phyloP scores from a whole-genome alignment of 2,797 vertebrate species.

The Brotula barbata region DNA sequence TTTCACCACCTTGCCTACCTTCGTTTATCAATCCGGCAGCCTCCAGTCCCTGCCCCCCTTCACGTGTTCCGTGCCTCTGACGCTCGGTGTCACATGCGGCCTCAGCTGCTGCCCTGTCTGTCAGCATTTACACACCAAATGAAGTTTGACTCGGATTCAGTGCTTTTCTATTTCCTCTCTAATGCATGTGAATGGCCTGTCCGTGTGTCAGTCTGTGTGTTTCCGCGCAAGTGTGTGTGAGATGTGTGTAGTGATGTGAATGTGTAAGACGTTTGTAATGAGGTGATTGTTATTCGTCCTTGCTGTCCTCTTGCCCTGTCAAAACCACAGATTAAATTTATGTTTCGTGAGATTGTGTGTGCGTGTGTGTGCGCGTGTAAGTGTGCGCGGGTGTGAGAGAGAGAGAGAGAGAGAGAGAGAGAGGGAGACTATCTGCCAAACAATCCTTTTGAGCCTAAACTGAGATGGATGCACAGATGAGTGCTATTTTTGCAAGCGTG shows the following conservation, averaged over 20 bases:
- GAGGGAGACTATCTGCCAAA: conserved; percentile 43
- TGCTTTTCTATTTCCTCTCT: conserved; percentile 44
- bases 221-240: conserved; percentile 5
- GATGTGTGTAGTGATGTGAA: conserved; percentile 12
- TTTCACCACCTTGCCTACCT: conserved; percentile 5
- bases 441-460: conserved; percentile 54
- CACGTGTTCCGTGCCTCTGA: conserved; percentile 3
- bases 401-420: conserved; percentile 10
- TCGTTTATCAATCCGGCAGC: conserved; percentile 3
- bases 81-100: conserved; percentile 27
- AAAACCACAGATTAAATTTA: conserved; percentile 71
- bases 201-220: conserved; percentile 16
- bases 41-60: neutral
- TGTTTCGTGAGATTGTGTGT: conserved; percentile 22
- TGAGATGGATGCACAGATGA: conserved; percentile 55
- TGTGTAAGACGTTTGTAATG: conserved; percentile 49
- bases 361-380: conserved; percentile 4
- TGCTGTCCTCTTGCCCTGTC: conserved; percentile 65
- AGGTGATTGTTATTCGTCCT: conserved; percentile 72
- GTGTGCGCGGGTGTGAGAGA: neutral
- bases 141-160: conserved; percentile 53
- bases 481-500: conserved; percentile 45
- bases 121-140: conserved; percentile 56
- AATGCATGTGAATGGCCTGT: conserved; percentile 48
- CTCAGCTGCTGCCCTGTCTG: conserved; percentile 32